phyloP scores from a whole-genome alignment of 2,888 invertebrate species.

The Augiades crinisus region DNA sequence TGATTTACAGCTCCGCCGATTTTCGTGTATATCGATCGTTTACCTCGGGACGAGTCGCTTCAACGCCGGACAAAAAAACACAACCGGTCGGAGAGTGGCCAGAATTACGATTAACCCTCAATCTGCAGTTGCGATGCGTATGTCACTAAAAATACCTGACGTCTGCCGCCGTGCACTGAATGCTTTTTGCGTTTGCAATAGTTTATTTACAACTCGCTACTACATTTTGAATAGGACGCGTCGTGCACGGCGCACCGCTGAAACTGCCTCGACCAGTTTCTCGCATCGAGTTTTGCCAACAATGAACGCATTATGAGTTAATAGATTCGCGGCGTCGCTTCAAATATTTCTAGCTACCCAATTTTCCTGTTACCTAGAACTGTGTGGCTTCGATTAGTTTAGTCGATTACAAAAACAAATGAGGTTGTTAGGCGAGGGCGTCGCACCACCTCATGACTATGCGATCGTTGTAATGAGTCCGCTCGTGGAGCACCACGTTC shows the following conservation, averaged over 20 bases:
- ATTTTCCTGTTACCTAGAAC: conserved; percentile 9
- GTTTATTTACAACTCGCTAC: conserved; percentile 24
- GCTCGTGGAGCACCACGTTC: conserved; percentile 5
- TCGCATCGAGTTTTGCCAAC: conserved; percentile 11
- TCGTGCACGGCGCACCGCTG: conserved; percentile 7
- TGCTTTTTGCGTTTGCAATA: conserved; percentile 27
- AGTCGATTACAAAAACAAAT: conserved; percentile 25
- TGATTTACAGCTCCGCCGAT: conserved; percentile 47
- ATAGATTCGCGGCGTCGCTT: background rate
- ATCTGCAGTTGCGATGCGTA: conserved; percentile 51
- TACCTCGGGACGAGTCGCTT: conserved; percentile 42
- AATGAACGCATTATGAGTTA: conserved; percentile 4
- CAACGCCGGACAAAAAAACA: conserved; percentile 51
- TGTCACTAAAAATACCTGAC: conserved; percentile 57
- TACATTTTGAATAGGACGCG: conserved; percentile 27
- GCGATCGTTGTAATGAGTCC: conserved; percentile 28
- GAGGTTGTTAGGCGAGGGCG: conserved; percentile 21
- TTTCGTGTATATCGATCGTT: conserved; percentile 46
- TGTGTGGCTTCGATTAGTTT: conserved; percentile 17
- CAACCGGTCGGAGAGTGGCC: conserved; percentile 67
- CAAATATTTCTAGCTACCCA: background rate
- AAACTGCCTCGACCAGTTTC: conserved; percentile 24
- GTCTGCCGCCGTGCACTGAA: conserved; percentile 27
- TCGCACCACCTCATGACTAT: conserved; percentile 24
- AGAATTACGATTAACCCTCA: conserved; percentile 68